Evolutionary conservation across 2,888 invertebrate genomes (phyloP), one percentile per base, ranked within the genome.

Genomic region (Meloe dianella): DNA sequence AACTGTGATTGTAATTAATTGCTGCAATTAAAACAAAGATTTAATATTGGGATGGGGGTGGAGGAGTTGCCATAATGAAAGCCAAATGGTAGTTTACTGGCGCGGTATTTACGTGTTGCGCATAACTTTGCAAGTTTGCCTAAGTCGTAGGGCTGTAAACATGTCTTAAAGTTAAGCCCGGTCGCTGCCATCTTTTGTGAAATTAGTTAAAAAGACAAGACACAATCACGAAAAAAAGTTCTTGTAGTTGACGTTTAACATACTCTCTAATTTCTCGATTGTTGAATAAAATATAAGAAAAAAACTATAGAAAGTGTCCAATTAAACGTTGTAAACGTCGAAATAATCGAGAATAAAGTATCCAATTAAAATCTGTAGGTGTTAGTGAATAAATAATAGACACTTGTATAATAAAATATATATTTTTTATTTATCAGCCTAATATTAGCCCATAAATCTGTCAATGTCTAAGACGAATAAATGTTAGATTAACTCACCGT

Each of bases 111-210:
- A 84, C 84, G 84, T 84, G 83, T 83, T 82, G 81, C 80, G 84
- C 83, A 84, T 84, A 83, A 83, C 81, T 83, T 83, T 79, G 77
- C 81, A 83, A 83, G 80, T 83, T 83, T 81, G 78, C 82, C 82
- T 84, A 83, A 84, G 82, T 80, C 82, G 79, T 77, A 74, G 73
- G 76, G 81, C 78, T 79, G 80, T 84, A 84, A 84, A 84, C 80
- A 83, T 83, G 83, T 82, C 84, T 77, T 73, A 75, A 75, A 79
- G 79, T 81, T 82, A 83, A 83, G 82, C 82, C 80, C 75, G 54
- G 54, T 24, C 24, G 68, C 77, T 80, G 74, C 78, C 82, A 79
- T 81, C 82, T 81, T 81, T 77, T 73, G 75, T 69, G 72, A 79
- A 79, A 79, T 79, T 79, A 79, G 78, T 74, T 54, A 4, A 22